Conservation (phyloP, 2,113 vertebrate genomes). For the Phaetusa simplex region DNA sequence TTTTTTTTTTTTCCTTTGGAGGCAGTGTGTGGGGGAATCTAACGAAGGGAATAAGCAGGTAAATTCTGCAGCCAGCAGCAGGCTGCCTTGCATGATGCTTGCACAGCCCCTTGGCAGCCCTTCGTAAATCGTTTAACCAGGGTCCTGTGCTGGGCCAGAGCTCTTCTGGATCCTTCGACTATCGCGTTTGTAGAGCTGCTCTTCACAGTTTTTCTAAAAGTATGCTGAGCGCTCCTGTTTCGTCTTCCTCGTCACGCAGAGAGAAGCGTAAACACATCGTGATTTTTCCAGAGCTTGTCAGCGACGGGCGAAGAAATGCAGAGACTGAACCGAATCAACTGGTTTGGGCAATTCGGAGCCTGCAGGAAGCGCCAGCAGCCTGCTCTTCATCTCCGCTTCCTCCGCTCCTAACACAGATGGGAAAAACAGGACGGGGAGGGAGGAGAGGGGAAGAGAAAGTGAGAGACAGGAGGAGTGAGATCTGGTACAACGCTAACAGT, state of each 20-base stretch:
- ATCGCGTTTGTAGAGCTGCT: not conserved
- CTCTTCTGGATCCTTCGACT: not conserved
- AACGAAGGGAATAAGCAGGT: not conserved
- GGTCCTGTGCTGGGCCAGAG: not conserved
- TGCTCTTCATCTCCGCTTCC: conserved; percentile 17
- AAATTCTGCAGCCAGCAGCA: not conserved
- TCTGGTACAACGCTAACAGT: not conserved
- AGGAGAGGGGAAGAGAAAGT: not conserved
- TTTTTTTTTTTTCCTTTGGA: not conserved
- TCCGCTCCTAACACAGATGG: conserved; percentile 34
- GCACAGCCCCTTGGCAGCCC: not conserved
- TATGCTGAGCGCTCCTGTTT: not conserved
- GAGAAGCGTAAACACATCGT: not conserved
- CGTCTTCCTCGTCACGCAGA: not conserved
- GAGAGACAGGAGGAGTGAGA: not conserved
- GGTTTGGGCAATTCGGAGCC: not conserved
- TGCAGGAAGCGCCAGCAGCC: conserved; percentile 16
- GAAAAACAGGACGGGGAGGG: conserved; percentile 39
- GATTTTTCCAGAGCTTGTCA: conserved; percentile 14
- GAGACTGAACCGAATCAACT: not conserved
- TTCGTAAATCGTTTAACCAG: not conserved
- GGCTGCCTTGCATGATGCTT: not conserved
- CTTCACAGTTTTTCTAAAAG: not conserved
- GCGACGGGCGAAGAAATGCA: not conserved
- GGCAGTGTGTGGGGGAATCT: not conserved